phyloP scores from a whole-genome alignment of 1,140 invertebrate species.

The Lethrus apterus region DNA sequence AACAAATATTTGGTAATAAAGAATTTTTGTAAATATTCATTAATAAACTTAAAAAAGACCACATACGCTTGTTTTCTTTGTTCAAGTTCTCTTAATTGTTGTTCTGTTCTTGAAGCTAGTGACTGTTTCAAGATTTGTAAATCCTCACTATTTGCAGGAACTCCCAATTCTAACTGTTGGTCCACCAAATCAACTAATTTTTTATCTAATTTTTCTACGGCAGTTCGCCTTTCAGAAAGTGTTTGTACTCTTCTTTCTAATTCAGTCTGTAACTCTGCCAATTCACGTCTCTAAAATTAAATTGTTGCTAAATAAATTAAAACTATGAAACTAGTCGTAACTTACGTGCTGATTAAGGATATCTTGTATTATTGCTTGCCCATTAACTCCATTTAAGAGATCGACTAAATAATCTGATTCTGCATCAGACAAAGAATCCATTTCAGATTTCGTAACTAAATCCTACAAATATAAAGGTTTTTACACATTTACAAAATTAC shows the following conservation, averaged over 20 bases:
- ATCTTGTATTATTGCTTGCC: slow-evolving; percentile 50
- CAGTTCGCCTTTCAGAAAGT: slow-evolving; percentile 52
- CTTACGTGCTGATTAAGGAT: slow-evolving; percentile 57
- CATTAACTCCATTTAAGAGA: slow-evolving; percentile 41
- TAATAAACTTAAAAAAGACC: slow-evolving; percentile 3
- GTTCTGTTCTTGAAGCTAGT: slow-evolving; percentile 44
- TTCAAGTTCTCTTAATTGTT: slow-evolving; percentile 42
- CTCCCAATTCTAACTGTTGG: slow-evolving; percentile 40
- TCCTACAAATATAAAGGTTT: slow-evolving; percentile 25
- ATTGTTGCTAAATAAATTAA: slow-evolving; percentile 1
- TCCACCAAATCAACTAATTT: slow-evolving; percentile 50
- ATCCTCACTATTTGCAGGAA: slow-evolving; percentile 30
- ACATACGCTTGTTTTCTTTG: slow-evolving; percentile 43
- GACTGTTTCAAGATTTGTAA: slow-evolving; percentile 42
- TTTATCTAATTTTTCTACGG: slow-evolving; percentile 55
- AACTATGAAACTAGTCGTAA: slow-evolving; percentile 1
- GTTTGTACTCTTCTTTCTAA: slow-evolving; percentile 51
- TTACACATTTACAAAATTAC: slow-evolving; percentile 9
- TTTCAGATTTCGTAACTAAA: slow-evolving; percentile 31
- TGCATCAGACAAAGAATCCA: slow-evolving; percentile 26
- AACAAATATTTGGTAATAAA: no score
- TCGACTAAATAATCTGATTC: slow-evolving; percentile 36
- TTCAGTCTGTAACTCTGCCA: slow-evolving; percentile 57
- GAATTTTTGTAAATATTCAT: no score
- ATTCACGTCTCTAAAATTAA: slow-evolving; percentile 43